Evolutionary conservation across 1,140 invertebrate species (phyloP), one percentile per base, ranked within the genome.

Genomic region (Pollicipes pollicipes): DNA sequence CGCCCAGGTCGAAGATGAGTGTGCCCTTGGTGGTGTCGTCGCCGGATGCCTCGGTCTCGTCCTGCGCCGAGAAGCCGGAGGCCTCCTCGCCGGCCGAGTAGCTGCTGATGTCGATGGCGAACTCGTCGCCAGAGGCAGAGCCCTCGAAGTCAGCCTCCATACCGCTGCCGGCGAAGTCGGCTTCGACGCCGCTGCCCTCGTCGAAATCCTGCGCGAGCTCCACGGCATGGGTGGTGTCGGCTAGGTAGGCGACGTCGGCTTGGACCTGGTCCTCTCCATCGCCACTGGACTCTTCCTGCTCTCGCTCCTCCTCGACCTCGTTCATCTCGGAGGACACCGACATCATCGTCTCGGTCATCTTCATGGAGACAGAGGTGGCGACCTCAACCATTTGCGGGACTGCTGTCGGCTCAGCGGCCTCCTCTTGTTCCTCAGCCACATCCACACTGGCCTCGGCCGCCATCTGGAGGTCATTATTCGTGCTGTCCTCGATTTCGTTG

Each of bases 1-100:
- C 13, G 69, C 69, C 69, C 28, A 30, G 30, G 30, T 70, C 69
- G 69, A 37, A 66, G 37, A 37, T 66, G 10, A 30, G 35, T 21
- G 35, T 37, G 69, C 29, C 69, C 29, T 37, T 58, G 30, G 68
- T 31, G 4, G 31, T 69, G 27, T 31, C 21, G 28, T 6, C 21
- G 69, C 17, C 67, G 32, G 13, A n/a, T n/a, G n/a, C n/a, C n/a
- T n/a, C 35, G 30, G 26, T 17, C 32, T 70, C 28, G 8, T 17
- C 27, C 6, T 37, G 6, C 3, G 3, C 27, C 27, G 28, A 29
- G 30, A 13, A 37, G 6, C 13, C 27, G 27, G 3, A 4, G 21
- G 67, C 3, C 6, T 4, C 4, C 28, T 69, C 69, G 69, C 21
- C 69, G 13, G 32, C 3, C 6, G 67, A 31, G 21, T 27, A 6